Base-by-base conservation (phyloP, 1,140 invertebrate species). In the Episyrphus balteatus region DNA sequence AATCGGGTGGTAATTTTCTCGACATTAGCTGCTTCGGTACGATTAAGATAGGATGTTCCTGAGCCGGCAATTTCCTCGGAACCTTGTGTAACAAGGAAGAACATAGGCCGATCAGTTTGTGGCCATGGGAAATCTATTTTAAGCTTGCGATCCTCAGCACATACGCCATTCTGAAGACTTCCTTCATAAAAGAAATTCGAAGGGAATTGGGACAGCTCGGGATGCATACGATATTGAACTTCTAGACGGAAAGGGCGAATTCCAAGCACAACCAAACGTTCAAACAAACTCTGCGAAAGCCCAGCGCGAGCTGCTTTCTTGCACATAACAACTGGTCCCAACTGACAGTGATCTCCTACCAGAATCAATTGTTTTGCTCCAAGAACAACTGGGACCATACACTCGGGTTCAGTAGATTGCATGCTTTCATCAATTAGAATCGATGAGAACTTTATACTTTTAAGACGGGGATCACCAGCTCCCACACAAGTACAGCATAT, bases 161-260 rank as follows among this genome's bases (percentile, higher is more conserved):
- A 94, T 2, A 99, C 95, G 2, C 96, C 96, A 71, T 99, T 99
- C 68, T 99, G 96, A 19, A 99, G 74, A 2, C 90, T 95, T 0
- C 96, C 97, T 68, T 99, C 97, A 66, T 99, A 99, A 67, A 99
- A 99, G 70, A 99, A 98, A 68, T 99, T 98, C 0, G 94, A 98
- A 0, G 97, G 96, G 66, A 99, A 99, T 38, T 92, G 79, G 0
- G 91, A 95, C 0, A 99, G 73, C 59, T 95, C 91, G 0, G 97
- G 97, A 63, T 95, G 91, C 97, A 99, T 99, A 46, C 97, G 81
- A 66, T 99, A 99, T 66, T 99, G 97, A 2, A 99, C 97, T 71
- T 98, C 93, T 1, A 98, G 71, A 1, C 94, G 79, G 67, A 97
- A 92, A 0, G 94, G 94, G 38, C 92, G 76, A 51, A 97, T 97